Base-by-base conservation (phyloP, 2,888 invertebrate species). In the Lepidochrysops patricia region DNA sequence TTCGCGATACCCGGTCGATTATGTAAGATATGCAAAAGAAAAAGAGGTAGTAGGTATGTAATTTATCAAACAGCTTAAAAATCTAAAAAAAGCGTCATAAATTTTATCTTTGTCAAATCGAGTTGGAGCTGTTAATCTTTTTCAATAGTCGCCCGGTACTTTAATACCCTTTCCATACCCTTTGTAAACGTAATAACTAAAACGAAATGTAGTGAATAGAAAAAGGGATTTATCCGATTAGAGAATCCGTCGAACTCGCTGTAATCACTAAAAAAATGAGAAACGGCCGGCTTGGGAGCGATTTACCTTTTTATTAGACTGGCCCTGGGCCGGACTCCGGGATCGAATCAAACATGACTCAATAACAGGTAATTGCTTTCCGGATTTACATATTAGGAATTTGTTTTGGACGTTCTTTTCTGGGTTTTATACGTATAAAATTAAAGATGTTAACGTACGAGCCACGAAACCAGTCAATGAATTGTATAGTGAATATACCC, bases 291-390 rank as follows among this genome's bases (percentile, higher is more conserved):
- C 32, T 29, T 19, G 32, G 54, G 54, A 52, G 32, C 32, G 29
- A 54, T 54, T 32, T 32, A 52, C 52, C 54, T 32, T 54, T 54
- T 54, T 54, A 54, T 15, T 13, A 29, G 54, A 54, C 15, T 15
- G 7, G 19, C 43, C 43, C 43, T 19, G 43, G 9, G 19, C 52
- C 27, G 9, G 15, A 9, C 7, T 43, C 52, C 27, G 9, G 15
- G 15, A 15, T 27, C 52, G 27, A 29, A 52, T 52, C 27, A 52
- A 52, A 52, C 52, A 52, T 52, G 52, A 52, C 29, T 29, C 32
- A 29, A 54, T 54, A 52, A 52, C 43, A 43, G 43, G 43, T 43
- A 23, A 43, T 43, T 43, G 43, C 43, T 23, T 43, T 19, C 12
- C 19, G 4, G 43, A 43, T 43, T 43, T 19, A 43, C 43, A 43